phyloP scores from a whole-genome alignment of 1,140 invertebrate species.

The Campoletis sonorensis region DNA sequence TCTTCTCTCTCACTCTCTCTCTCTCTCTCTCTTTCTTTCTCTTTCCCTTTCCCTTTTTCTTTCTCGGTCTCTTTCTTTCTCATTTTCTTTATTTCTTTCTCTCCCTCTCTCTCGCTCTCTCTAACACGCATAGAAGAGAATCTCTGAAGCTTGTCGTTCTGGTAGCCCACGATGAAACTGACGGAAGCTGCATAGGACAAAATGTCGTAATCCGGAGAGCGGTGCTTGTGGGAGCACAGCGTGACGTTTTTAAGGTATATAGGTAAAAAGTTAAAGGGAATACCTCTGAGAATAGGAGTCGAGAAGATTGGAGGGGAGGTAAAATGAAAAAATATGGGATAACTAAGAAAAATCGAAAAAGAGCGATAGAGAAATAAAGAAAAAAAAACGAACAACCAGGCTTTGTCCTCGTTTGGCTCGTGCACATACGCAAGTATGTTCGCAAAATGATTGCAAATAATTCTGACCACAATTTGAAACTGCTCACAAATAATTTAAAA shows the following conservation, averaged over 20 bases:
- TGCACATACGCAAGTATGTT: neutral
- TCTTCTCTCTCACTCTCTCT: neutral
- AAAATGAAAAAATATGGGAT: neutral
- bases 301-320: neutral
- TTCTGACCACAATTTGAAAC: too few species aligned
- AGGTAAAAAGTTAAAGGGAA: constrained; percentile 1
- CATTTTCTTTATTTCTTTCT: too few species aligned
- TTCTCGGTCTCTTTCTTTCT: neutral
- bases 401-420: neutral
- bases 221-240: neutral
- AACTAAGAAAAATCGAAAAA: neutral
- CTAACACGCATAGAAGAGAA: neutral
- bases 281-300: neutral
- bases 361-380: neutral
- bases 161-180: constrained; percentile 23
- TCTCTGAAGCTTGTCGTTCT: constrained; percentile 22
- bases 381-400: too few species aligned
- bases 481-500: too few species aligned
- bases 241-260: neutral
- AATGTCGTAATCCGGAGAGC: constrained; percentile 57
- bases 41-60: neutral
- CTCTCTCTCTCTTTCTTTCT: too few species aligned
- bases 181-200: constrained; percentile 44
- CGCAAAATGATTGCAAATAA: neutral
- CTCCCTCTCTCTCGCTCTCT: too few species aligned